phyloP scores from a whole-genome alignment of 2,888 invertebrate genomes.

The Amphiduros pacificus region DNA sequence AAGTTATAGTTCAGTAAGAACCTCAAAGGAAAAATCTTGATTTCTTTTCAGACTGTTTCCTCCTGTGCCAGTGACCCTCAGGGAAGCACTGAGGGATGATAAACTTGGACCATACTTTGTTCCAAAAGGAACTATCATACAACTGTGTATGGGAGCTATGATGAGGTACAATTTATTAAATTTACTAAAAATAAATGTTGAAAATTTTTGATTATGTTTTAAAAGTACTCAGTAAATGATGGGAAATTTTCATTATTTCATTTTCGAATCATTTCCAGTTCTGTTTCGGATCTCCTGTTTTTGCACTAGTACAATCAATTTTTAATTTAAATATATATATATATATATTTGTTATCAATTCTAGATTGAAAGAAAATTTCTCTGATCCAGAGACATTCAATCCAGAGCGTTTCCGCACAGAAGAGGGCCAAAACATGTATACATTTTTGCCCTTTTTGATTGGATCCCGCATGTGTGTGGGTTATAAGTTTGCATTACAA shows the following conservation, averaged over 20 bases:
- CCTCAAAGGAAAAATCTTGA: not conserved
- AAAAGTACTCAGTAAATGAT: not conserved
- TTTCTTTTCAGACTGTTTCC: not conserved
- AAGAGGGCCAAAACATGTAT: not conserved
- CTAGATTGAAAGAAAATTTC: not conserved
- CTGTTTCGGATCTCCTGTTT: no score
- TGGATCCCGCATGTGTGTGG: not conserved
- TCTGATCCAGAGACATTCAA: not conserved
- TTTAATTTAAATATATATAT: no score
- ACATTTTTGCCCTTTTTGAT: not conserved
- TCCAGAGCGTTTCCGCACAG: not conserved
- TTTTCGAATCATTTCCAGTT: not conserved
- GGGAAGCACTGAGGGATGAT: not conserved
- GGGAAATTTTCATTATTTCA: not conserved
- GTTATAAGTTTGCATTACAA: not conserved
- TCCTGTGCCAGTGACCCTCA: not conserved
- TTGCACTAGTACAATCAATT: no score
- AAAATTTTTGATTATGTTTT: slow-evolving; percentile 3
- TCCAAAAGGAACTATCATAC: not conserved
- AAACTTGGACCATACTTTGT: not conserved
- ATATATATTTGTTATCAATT: no score
- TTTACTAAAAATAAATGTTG: slow-evolving; percentile 5
- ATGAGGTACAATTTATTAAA: not conserved
- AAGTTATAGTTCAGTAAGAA: no score
- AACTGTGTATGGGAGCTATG: not conserved